Percentiles rank a stretch among this genome's conserved stretches.
These are phyloP conservation scores for Cryptocephalus primarius DNA, from an alignment of 2,888 invertebrate genomes.

Conservation along the genomic window DNA sequence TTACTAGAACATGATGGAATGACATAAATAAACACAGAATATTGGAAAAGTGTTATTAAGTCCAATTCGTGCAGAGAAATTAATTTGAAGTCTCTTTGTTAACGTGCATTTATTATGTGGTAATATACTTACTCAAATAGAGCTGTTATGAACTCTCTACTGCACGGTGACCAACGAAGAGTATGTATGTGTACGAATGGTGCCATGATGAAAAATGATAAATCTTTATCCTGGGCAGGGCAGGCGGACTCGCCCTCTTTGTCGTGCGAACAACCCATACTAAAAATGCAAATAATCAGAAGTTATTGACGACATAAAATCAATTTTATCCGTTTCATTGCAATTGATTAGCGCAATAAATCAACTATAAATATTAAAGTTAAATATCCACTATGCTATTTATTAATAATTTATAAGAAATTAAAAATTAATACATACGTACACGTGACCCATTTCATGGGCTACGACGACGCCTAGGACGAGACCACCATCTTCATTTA, in stretches of 20 bases:
- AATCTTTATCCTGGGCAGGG: slow-evolving; percentile 34
- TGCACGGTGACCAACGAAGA: slow-evolving; percentile 48
- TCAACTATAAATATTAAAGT: too few relatives aligned
- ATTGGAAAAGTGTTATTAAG: too few relatives aligned
- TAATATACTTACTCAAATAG: slow-evolving; percentile 44
- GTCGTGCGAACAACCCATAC: slow-evolving; percentile 39
- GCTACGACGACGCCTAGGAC: slow-evolving; percentile 52
- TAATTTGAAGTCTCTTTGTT: too few relatives aligned
- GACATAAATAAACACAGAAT: too few relatives aligned
- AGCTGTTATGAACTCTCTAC: slow-evolving; percentile 42
- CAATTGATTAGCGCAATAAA: too few relatives aligned
- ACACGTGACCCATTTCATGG: slow-evolving; percentile 63
- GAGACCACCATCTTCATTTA: slow-evolving; percentile 58
- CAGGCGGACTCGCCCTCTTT: slow-evolving; percentile 34
- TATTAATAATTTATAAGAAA: neutral
- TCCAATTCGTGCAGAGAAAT: too few relatives aligned
- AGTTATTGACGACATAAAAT: neutral
- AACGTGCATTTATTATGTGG: too few relatives aligned
- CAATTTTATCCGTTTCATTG: too few relatives aligned
- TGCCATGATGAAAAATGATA: slow-evolving; percentile 48
- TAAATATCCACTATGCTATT: neutral
- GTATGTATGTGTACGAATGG: slow-evolving; percentile 43
- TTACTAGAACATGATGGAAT: slow-evolving; percentile 35
- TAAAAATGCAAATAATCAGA: slow-evolving; percentile 14
- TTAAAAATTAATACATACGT: slow-evolving; percentile 26